Evolutionary conservation across 64 coral and sea anemone species (phyloP).

Genomic region (Dendronephthya gigantea): DNA sequence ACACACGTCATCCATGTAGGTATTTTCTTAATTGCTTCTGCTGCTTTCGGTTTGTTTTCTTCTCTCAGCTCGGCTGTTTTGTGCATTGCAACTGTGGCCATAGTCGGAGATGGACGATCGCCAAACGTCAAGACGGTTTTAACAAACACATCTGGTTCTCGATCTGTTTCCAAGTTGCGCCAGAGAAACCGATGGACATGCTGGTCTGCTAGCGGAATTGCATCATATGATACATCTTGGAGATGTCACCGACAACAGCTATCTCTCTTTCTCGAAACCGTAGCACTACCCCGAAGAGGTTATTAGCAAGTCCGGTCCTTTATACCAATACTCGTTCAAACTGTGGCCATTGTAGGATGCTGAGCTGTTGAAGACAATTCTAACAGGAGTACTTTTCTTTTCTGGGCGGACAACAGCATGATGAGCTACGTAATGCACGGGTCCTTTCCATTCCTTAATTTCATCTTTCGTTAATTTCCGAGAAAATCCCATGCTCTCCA

Average conservation of each 20-base stretch:
- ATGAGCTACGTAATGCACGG: conserved; percentile 26
- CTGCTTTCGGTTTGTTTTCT: neutral
- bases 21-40: neutral
- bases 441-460: neutral
- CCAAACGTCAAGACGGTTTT: conserved; percentile 2
- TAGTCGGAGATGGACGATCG: neutral
- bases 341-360: neutral
- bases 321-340: neutral
- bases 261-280: neutral
- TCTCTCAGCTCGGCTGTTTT: neutral
- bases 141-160: neutral
- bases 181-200: conserved; percentile 15
- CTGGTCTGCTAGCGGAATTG: neutral
- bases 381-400: too few species aligned
- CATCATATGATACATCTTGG: conserved; percentile 9
- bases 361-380: conserved; percentile 29
- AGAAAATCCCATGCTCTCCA: conserved; percentile 6
- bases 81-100: neutral
- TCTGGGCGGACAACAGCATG: conserved; percentile 32
- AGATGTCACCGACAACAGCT: neutral
- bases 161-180: neutral
- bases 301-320: too few species aligned
- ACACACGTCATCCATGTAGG: neutral
- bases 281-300: too few species aligned
- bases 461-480: conserved; percentile 20